Evolutionary conservation across 2,888 invertebrate genomes (phyloP), one percentile per base, ranked within the genome.

Genomic region (Nephrotoma flavescens): DNA sequence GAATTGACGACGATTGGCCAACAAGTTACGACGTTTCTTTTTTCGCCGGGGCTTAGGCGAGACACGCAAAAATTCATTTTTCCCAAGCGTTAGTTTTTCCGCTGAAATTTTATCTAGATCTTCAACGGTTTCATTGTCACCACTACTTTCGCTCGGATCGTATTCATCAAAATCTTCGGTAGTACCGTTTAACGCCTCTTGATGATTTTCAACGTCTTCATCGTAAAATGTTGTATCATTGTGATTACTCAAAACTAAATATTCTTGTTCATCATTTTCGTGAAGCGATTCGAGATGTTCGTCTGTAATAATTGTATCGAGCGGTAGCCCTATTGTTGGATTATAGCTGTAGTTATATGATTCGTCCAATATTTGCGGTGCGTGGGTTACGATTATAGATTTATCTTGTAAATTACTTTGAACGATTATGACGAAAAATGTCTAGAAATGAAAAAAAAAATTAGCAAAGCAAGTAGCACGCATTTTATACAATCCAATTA

Each of bases 1-100:
- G 31, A 87, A 87, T 52, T 88, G 88, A 85, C 88, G 87, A 52
- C 87, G 31, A 7, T 85, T 85, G 4, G 42, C 44, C 2, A 31
- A 31, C 31, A 2, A 19, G 41, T 11, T 41, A 15, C 84, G 84
- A 42, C 42, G 45, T 12, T 52, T 86, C 0, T 52, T 41, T 15
- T 86, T 52, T 4, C 57, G 31, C 9, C 44, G 52, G 7, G 9
- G 42, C n/a, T 19, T 7, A 15, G 41, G 41, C n/a, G 86, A 57
- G 11, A 6, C 12, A 31, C 6, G 19, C n/a, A n/a, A 41, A 15
- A 11, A 52, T 15, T 86, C 7, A 86, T 15, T 57, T 41, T 52
- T 19, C 5, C n/a, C 41, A 9, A 57, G 57, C 6, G 31, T 41
- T 11, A 86, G 42, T 2, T 57, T 86, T 42, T 86, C 57, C 6